Percentiles rank a stretch among this genome's conserved stretches.
Conservation (phyloP, 2,113 vertebrate species). For the Cromileptes altivelis region DNA sequence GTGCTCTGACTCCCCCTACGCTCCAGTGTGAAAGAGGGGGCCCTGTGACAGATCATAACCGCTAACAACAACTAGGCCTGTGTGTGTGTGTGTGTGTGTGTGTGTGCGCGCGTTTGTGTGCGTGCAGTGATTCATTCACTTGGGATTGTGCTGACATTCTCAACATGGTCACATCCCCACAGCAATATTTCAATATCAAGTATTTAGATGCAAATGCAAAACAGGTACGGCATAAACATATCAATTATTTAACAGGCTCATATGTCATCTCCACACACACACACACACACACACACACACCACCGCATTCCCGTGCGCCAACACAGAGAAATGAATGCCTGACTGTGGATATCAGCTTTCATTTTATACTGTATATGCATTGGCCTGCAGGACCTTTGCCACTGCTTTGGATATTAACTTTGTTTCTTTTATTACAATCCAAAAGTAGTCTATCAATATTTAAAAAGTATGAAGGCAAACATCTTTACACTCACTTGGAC, state of each 20-base stretch:
- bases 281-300: constrained; percentile 29
- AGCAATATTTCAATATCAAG: constrained; percentile 32
- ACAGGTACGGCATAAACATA: constrained; percentile 50
- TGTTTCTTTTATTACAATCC: constrained; percentile 72
- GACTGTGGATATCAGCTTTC: constrained; percentile 24
- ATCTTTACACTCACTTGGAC: constrained; percentile 35
- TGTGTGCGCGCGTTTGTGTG: constrained; percentile 34
- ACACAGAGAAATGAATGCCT: not conserved
- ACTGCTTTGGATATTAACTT: constrained; percentile 51
- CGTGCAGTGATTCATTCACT: constrained; percentile 12
- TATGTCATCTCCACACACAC: constrained; percentile 4
- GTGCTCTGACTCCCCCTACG: constrained; percentile 51
- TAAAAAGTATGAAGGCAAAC: constrained; percentile 59
- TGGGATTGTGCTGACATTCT: constrained; percentile 1
- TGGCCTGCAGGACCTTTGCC: constrained; percentile 53
- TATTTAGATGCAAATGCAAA: constrained; percentile 50
- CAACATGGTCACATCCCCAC: constrained; percentile 26
- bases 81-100: constrained; percentile 40
- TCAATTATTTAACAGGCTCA: constrained; percentile 61
- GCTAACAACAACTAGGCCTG: constrained; percentile 41
- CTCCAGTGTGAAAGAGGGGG: constrained; percentile 56
- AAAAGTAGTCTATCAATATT: constrained; percentile 70
- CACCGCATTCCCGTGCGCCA: too few species aligned
- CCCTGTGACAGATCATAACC: constrained; percentile 60
- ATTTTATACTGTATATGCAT: constrained; percentile 29